Evolutionary conservation across 2,888 invertebrate species (phyloP), one percentile per base, ranked within the genome.

Genomic region (Phengaris arion): DNA sequence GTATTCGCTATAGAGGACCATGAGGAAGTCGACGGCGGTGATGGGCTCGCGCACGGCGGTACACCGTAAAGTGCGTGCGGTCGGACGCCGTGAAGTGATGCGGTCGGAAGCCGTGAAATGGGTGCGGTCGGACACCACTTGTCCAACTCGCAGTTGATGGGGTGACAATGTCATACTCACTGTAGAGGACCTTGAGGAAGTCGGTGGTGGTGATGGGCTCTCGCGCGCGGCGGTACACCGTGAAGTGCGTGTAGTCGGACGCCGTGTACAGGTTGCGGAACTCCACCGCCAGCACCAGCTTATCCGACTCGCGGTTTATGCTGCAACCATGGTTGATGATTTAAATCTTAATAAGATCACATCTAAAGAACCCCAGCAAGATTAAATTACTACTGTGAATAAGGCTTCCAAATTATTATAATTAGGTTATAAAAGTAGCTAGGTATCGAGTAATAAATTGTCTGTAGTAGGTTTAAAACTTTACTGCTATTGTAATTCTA

Each of bases 231-330:
- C 80, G 74, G 73, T 82, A 79, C 75, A 78, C 79, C 8, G 78
- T 75, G 76, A 76, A 77, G 74, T 70, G 77, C 0, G 76, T 70
- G 13, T 76, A 73, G 4, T 76, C 77, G 5, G 77, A 73, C 1
- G 13, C 15, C 8, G 74, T 51, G 4, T 59, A 74, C 1, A 81
- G 68, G n/a, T 78, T 73, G 46, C 74, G 74, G 74, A 81, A 81
- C 64, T 80, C 80, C 46, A 81, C 74, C 0, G 77, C 77, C 51
- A 82, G n/a, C 10, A 81, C 78, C 8, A 81, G 75, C 59, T 80
- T 79, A 69, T 81, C 80, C 3, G 80, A 79, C 48, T 76, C 76
- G 51, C 76, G 77, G 76, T 82, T 80, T 7, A 82, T 55, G 74
- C 82, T 80, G 77, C 72, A 79, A 79, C 70, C 48, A 35, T 35